Base-by-base conservation (phyloP, 2,888 invertebrate genomes). In the Lepidochitona cinerea region DNA sequence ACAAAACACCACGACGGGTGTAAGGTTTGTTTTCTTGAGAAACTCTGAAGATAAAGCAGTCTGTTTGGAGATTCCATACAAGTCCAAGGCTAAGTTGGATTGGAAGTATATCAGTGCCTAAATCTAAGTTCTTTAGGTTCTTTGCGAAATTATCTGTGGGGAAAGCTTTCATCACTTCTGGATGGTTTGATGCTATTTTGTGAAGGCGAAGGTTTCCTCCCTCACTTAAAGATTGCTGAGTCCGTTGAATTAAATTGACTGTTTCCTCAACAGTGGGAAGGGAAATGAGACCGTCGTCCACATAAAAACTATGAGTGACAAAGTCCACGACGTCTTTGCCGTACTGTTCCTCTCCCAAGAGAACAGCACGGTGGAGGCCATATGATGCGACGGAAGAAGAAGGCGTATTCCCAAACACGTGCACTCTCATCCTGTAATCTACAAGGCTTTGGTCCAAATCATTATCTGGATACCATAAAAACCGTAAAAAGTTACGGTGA, bases 1-100 rank as follows among this genome's bases (percentile, higher is more conserved):
- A 76, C 35, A 76, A 33, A 14, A 71, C 1, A 32, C 73, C 76
- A 64, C 76, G 70, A 18, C 64, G 65, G 23, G 72, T 71, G n/a
- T 73, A 69, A 2, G 71, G 68, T 41, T 68, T 76, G 26, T 35
- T 14, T 33, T 41, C 32, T 1, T 33, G 23, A 1, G 71, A 41
- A 23, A 64, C 29, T 64, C 29, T n/a, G 26, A 64, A 64, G 18
- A 26, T 29, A 5, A 64, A 64, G 64, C 35, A 33, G 64, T 9
- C 1, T 18, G 12, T n/a, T 41, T 71, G 23, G 23, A 71, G 14
- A 49, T 71, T 52, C 65, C 71, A 71, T 14, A 18, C 7, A 14
- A 71, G 36, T n/a, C 71, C 71, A 29, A 71, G 33, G 36, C 37
- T 65, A 14, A 33, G 64, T n/a, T 64, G 49, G 4, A 9, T 18